Conservation (phyloP, 2,888 invertebrate species). For the Polylopha cassiicola region DNA sequence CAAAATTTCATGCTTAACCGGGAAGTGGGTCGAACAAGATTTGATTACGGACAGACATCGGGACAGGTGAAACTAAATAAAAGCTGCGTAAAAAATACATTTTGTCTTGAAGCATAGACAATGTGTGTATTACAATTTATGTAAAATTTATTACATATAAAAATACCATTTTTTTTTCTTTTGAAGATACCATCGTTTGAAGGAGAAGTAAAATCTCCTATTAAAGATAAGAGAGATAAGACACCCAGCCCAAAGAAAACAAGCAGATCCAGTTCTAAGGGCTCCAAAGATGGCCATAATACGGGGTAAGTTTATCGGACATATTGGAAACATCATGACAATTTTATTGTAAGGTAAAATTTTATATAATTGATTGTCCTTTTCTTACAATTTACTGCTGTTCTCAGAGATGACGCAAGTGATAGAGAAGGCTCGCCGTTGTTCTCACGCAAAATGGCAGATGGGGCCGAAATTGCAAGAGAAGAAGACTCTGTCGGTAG, state of each 20-base stretch:
- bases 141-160: background rate
- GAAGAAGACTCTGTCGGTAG: slow-evolving; percentile 33
- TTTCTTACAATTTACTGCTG: slow-evolving; percentile 1
- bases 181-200: slow-evolving; percentile 61
- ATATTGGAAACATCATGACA: slow-evolving; percentile 6
- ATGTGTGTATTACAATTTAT: too few species aligned
- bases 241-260: slow-evolving; percentile 39
- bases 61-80: too few species aligned
- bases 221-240: slow-evolving; percentile 37
- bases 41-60: too few species aligned
- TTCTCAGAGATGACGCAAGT: slow-evolving; percentile 39
- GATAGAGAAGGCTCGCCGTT: slow-evolving; percentile 46
- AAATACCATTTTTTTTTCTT: background rate
- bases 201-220: slow-evolving; percentile 42
- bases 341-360: slow-evolving; percentile 21
- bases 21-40: too few species aligned
- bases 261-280: slow-evolving; percentile 53
- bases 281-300: slow-evolving; percentile 49
- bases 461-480: slow-evolving; percentile 42
- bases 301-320: slow-evolving; percentile 46
- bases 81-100: too few species aligned
- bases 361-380: slow-evolving; percentile 16
- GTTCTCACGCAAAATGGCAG: slow-evolving; percentile 43
- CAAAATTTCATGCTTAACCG: too few species aligned
- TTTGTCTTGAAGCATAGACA: too few species aligned